A percentile compares a stretch with the other conserved stretches of the same genome.
Conservation (phyloP, 2,888 invertebrate genomes). For the Ligdia adustata region DNA sequence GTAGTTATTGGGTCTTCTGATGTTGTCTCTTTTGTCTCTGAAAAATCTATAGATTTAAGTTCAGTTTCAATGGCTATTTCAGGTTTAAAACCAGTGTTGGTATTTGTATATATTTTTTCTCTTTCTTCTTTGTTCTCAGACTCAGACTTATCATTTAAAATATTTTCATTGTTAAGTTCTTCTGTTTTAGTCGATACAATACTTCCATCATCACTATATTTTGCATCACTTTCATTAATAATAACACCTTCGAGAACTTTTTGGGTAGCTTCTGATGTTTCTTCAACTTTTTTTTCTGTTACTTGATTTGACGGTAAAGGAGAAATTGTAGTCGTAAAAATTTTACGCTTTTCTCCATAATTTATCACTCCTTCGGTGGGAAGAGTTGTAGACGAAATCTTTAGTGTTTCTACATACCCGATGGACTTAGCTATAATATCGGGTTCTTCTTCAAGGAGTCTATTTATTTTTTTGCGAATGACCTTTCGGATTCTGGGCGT, state of each 20-base stretch:
- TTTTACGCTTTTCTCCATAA: conserved; percentile 66
- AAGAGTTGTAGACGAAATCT: conserved; percentile 42
- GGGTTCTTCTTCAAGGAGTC: conserved; percentile 52
- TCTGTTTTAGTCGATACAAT: conserved; percentile 5
- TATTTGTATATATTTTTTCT: conserved; percentile 11
- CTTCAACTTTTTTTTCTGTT: conserved; percentile 33
- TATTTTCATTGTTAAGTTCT: conserved; percentile 19
- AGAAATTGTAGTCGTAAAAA: conserved; percentile 18
- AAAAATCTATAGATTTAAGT: conserved; percentile 52
- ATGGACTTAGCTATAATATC: conserved; percentile 55
- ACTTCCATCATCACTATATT: conserved; percentile 4
- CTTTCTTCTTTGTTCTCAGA: conserved; percentile 9
- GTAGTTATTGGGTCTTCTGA: conserved; percentile 38
- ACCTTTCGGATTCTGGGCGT: conserved; percentile 65
- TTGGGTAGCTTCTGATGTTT: conserved; percentile 25
- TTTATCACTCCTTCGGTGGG: conserved; percentile 54
- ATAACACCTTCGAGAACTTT: conserved; percentile 10
- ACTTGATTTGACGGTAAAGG: conserved; percentile 27
- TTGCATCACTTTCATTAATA: conserved; percentile 6
- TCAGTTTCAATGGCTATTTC: conserved; percentile 52
- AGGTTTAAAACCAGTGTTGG: conserved; percentile 37
- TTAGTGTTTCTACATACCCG: conserved; percentile 46
- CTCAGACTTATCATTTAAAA: conserved; percentile 12
- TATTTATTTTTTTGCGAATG: conserved; percentile 66
- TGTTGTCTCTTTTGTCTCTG: conserved; percentile 45